phyloP scores from a whole-genome alignment of 2,113 vertebrate species.

The Eulemur rufifrons region DNA sequence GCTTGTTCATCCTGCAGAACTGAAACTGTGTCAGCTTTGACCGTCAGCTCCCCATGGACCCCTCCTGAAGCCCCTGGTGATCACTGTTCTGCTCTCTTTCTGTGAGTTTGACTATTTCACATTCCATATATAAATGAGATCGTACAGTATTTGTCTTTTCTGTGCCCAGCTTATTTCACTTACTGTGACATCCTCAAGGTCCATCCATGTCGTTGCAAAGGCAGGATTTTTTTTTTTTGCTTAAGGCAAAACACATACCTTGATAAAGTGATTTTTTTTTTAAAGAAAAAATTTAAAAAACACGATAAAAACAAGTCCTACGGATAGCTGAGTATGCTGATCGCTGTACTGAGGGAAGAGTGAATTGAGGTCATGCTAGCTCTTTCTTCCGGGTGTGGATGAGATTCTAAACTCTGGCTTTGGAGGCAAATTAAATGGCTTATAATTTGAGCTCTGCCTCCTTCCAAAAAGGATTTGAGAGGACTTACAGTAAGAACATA shows the following conservation, averaged over 20 bases:
- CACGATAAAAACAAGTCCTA: background rate
- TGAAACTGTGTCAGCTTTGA: no score
- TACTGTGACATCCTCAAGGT: rapidly evolving
- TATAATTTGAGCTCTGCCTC: background rate
- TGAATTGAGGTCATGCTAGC: rapidly evolving
- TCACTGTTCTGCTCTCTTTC: background rate
- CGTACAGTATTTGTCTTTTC: background rate
- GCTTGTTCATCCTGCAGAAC: no score
- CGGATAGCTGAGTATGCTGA: background rate
- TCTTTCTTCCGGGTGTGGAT: background rate
- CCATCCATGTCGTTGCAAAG: background rate
- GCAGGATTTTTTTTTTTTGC: background rate
- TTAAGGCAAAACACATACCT: background rate
- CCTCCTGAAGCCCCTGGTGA: background rate
- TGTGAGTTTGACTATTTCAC: no score
- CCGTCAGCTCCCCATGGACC: rapidly evolving
- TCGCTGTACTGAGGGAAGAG: background rate
- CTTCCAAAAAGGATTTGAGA: background rate
- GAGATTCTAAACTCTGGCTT: background rate
- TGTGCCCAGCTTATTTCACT: background rate
- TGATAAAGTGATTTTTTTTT: background rate
- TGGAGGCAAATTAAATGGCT: background rate
- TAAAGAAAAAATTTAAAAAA: background rate
- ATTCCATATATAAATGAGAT: no score
- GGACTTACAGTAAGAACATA: background rate